These are phyloP conservation scores for Ancistrus triradiatus DNA, from an alignment of 2,113 vertebrate species.

Conservation along the genomic window DNA sequence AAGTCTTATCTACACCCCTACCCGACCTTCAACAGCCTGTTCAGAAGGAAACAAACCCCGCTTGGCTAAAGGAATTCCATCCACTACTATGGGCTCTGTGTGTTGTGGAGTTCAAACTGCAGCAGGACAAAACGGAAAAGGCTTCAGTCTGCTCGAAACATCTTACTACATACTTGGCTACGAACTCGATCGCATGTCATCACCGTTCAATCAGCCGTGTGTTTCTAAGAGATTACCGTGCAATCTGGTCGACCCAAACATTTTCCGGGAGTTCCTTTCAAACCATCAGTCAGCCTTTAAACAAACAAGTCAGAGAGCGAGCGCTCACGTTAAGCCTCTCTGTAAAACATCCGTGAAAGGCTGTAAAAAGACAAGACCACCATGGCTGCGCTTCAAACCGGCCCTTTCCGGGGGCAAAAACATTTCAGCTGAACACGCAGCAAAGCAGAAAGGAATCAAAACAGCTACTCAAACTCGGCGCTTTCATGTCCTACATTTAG, in stretches of 20 bases:
- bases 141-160: too few relatives aligned
- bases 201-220: background rate
- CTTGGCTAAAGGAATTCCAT: too few relatives aligned
- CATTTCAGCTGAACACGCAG: background rate
- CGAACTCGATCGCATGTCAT: too few relatives aligned
- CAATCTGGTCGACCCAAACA: background rate
- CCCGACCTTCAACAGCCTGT: too few relatives aligned
- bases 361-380: constrained; percentile 25
- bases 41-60: too few relatives aligned
- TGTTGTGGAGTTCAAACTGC: too few relatives aligned
- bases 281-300: constrained; percentile 18
- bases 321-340: constrained; percentile 3
- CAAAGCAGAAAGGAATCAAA: constrained; percentile 14
- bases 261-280: background rate
- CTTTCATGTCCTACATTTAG: too few relatives aligned
- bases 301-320: constrained; percentile 18
- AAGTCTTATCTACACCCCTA: too few relatives aligned
- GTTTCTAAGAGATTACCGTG: constrained; percentile 15
- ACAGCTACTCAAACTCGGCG: background rate
- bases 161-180: too few relatives aligned
- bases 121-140: too few relatives aligned
- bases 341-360: constrained; percentile 21
- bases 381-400: constrained; percentile 18
- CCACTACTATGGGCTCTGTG: too few relatives aligned
- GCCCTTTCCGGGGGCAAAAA: constrained; percentile 3